phyloP scores from a whole-genome alignment of 2,888 invertebrate species.

The Limnephilus auricula region DNA sequence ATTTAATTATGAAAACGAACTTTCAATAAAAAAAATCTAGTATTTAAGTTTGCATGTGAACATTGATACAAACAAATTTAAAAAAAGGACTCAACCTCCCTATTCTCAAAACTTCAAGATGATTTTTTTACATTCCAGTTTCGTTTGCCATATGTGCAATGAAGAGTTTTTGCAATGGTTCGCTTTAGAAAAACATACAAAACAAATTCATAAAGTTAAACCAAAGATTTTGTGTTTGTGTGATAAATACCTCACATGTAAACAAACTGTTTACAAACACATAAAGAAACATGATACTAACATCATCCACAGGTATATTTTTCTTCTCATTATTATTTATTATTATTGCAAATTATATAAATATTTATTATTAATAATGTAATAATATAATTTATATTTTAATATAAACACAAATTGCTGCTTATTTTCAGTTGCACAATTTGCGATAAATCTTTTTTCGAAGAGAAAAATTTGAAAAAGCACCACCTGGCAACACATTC shows the following conservation, averaged over 20 bases:
- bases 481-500: conserved; percentile 50
- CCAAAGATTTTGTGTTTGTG: conserved; percentile 59
- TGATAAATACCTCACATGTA: conserved; percentile 42
- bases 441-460: conserved; percentile 50
- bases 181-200: conserved; percentile 49
- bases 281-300: conserved; percentile 51
- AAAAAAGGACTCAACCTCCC: no score
- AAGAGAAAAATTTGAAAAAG: conserved; percentile 44
- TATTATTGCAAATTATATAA: no score
- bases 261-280: conserved; percentile 53
- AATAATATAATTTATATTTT: neutral
- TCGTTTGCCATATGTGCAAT: conserved; percentile 56
- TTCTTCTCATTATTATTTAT: neutral
- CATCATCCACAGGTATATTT: neutral
- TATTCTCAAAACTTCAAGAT: neutral
- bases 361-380: neutral
- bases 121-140: conserved; percentile 39
- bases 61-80: no score
- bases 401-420: neutral
- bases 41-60: no score
- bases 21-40: no score
- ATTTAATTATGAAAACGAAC: no score
- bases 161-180: conserved; percentile 47
- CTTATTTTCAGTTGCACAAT: conserved; percentile 49
- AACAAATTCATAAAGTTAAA: conserved; percentile 47